Evolutionary conservation across 2,888 invertebrate genomes (phyloP).

Genomic region (Argyra leucocephala): DNA sequence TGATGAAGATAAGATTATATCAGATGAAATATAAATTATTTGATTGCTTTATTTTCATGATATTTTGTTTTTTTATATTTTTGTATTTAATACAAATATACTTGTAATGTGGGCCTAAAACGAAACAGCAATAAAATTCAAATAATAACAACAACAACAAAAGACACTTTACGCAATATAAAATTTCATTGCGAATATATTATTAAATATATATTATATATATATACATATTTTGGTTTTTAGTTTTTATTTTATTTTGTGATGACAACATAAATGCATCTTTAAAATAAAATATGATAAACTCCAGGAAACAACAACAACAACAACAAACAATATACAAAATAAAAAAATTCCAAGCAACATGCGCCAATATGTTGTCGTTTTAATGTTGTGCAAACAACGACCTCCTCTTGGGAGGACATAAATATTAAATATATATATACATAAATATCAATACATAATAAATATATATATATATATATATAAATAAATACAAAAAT

Average conservation of each 20-base stretch:
- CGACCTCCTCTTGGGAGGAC: slow-evolving; percentile 11
- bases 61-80: not conserved
- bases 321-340: not conserved
- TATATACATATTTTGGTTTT: no score
- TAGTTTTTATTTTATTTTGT: slow-evolving; percentile 1
- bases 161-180: not conserved
- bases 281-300: not conserved
- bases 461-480: not conserved
- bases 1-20: slow-evolving; percentile 1
- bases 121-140: no score
- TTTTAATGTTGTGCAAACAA: slow-evolving; percentile 12
- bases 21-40: not conserved
- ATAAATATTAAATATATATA: slow-evolving; percentile 4
- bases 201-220: no score
- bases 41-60: not conserved
- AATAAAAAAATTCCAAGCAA: not conserved
- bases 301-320: not conserved
- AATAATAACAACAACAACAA: no score
- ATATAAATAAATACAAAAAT: no score
- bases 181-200: not conserved
- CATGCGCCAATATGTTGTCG: slow-evolving; percentile 5
- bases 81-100: no score
- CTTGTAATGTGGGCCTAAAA: no score
- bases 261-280: not conserved
- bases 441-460: not conserved